These are phyloP conservation scores for Drosophila percnosoma DNA, from an alignment of 2,888 invertebrate genomes.

Conservation along the genomic window DNA sequence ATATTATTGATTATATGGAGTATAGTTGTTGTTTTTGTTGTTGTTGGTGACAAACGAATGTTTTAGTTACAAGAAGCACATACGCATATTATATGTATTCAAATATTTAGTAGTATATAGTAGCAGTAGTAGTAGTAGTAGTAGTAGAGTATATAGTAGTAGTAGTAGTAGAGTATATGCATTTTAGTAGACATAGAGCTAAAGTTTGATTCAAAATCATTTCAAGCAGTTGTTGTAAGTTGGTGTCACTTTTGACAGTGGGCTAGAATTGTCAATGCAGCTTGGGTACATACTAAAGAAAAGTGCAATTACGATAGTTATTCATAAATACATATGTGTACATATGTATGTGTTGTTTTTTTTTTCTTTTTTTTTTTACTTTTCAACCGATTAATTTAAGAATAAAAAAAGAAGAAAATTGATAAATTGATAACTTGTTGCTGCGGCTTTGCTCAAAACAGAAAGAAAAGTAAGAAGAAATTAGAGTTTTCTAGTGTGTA, in stretches of 20 bases:
- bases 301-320: constrained; percentile 73
- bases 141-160: constrained; percentile 48
- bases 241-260: constrained; percentile 61
- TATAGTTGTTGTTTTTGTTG: constrained; percentile 32
- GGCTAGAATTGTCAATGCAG: constrained; percentile 69
- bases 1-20: constrained; percentile 43
- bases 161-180: constrained; percentile 51
- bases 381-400: constrained; percentile 3
- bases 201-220: constrained; percentile 65
- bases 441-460: constrained; percentile 28
- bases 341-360: constrained; percentile 13
- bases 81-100: constrained; percentile 71
- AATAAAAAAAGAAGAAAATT: constrained; percentile 1
- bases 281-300: constrained; percentile 72
- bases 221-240: constrained; percentile 61
- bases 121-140: constrained; percentile 31
- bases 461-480: constrained; percentile 7
- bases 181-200: constrained; percentile 75
- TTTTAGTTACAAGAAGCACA: constrained; percentile 76
- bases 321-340: constrained; percentile 29
- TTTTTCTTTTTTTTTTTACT: neutral
- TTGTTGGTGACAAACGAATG: constrained; percentile 57
- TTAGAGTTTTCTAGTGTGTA: constrained; percentile 28
- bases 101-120: constrained; percentile 56
- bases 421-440: constrained; percentile 18